Evolutionary conservation across 2,113 vertebrate genomes (phyloP), one percentile per base, ranked within the genome.

Genomic region (Pseudorasbora parva): DNA sequence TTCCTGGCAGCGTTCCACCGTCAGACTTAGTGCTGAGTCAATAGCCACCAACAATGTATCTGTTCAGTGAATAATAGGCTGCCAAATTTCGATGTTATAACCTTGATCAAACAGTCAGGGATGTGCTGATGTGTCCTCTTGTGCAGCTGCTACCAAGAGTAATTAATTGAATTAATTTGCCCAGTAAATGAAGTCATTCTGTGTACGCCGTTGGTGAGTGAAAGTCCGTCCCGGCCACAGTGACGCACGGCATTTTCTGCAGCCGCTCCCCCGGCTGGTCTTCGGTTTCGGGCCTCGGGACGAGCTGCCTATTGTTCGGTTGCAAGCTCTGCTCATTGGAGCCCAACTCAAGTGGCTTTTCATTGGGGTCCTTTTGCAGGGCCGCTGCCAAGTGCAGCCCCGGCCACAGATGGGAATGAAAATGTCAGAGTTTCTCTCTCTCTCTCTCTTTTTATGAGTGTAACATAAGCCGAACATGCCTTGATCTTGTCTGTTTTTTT

Each of bases 141-240:
- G 19, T 45, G 82, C 81, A 80, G 69, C 76, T 66, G 77, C 14
- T 47, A 57, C 8, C 9, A 23, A 62, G 30, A 57, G 80, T 78
- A 73, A 83, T 87, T 88, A 78, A 82, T 86, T 57, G 9, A 77
- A 74, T 84, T 77, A 76, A 83, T 86, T 86, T 66, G 25, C 57
- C 27, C 14, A 2, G 51, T 10, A 83, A 81, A 86, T 82, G 64
- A 84, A 62, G 62, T 62, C 8, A 12, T 81, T 88, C 76, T 82
- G 54, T 82, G 54, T 41, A 12, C 4, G 10, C 49, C 8, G 64
- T 78, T 30, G 1, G 12, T 4, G 30, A 83, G 11, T 68, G 64
- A 82, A 78, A 86, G 54, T 19, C 19, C 6, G 21, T 45, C 71
- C 37, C 14, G 27, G 60, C 43, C 5, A 8, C 10, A 23, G 25